These are phyloP conservation scores for Omphaloscelis lunosa DNA, from an alignment of 2,888 invertebrate genomes.

Conservation along the genomic window DNA sequence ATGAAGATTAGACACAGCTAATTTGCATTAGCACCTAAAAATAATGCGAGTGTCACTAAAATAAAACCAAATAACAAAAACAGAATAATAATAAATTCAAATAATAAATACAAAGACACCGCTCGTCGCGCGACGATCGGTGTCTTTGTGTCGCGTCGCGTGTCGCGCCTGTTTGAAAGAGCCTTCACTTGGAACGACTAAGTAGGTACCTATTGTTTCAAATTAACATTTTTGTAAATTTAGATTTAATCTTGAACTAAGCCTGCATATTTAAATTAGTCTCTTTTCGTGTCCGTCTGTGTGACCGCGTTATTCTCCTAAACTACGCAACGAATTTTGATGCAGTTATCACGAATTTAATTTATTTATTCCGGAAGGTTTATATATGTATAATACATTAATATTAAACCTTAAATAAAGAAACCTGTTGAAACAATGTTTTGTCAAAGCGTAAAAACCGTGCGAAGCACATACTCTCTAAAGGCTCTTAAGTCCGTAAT, in stretches of 20 bases:
- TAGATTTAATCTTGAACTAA: background rate
- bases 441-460: background rate
- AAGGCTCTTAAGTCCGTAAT: too few species aligned
- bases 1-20: background rate
- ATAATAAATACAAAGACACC: too few species aligned
- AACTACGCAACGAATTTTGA: background rate
- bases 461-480: too few species aligned
- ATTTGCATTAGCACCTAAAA: conserved; percentile 19
- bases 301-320: background rate
- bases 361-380: too few species aligned
- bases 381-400: too few species aligned
- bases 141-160: too few species aligned
- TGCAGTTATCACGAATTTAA: background rate
- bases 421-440: too few species aligned
- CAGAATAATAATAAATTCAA: background rate
- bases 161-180: too few species aligned
- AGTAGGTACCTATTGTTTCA: background rate
- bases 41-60: conserved; percentile 1
- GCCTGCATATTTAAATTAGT: background rate
- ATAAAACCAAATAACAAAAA: background rate
- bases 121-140: too few species aligned
- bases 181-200: too few species aligned
- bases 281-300: background rate
- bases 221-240: background rate
- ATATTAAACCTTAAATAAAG: too few species aligned